phyloP scores from a whole-genome alignment of 2,888 invertebrate species.

The Cheilosia impressa region DNA sequence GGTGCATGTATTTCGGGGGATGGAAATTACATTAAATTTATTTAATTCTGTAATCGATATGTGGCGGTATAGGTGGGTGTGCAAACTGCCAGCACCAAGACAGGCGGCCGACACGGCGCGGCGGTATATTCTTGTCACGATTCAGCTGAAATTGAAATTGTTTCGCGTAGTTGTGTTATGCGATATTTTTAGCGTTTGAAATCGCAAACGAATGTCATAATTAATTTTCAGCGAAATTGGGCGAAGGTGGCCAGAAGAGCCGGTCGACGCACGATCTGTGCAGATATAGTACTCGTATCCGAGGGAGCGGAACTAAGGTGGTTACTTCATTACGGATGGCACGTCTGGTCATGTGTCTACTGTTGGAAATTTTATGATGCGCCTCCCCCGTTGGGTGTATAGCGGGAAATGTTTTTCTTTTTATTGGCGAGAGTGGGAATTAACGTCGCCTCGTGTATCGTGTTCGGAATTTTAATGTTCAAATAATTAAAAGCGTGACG shows the following conservation, averaged over 20 bases:
- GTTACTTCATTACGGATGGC: slow-evolving; percentile 48
- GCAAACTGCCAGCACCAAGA: neutral
- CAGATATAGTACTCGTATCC: neutral
- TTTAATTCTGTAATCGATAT: slow-evolving; percentile 54
- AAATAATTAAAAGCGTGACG: slow-evolving; percentile 45
- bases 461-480: slow-evolving; percentile 28
- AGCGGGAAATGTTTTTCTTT: slow-evolving; percentile 12
- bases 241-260: slow-evolving; percentile 15
- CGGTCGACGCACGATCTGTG: neutral
- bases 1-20: neutral
- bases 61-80: slow-evolving; percentile 7
- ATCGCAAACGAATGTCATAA: slow-evolving; percentile 68
- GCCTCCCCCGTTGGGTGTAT: neutral
- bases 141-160: slow-evolving; percentile 63
- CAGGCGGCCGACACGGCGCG: neutral
- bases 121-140: slow-evolving; percentile 56
- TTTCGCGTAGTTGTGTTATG: slow-evolving; percentile 69
- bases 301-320: slow-evolving; percentile 25
- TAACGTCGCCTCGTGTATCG: slow-evolving; percentile 14
- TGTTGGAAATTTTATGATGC: slow-evolving; percentile 47
- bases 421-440: slow-evolving; percentile 14
- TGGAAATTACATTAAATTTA: slow-evolving; percentile 44
- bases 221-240: slow-evolving; percentile 56
- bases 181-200: slow-evolving; percentile 59
- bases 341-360: slow-evolving; percentile 53